Percentiles rank a stretch among this genome's conserved stretches.
Evolutionary conservation across 2,797 vertebrate genomes (phyloP).

Genomic region (Sebastes itinus): DNA sequence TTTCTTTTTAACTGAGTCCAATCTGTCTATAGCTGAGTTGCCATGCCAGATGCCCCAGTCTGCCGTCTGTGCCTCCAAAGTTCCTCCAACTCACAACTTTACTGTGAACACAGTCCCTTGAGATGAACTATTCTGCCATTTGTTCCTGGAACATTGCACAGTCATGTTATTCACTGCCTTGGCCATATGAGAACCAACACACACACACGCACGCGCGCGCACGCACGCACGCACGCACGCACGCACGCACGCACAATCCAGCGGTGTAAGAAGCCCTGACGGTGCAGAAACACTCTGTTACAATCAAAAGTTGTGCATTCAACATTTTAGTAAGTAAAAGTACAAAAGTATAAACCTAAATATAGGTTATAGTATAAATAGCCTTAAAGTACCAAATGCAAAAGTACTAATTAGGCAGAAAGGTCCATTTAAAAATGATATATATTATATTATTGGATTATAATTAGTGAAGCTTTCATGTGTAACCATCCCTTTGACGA

Average conservation of each 20-base stretch:
- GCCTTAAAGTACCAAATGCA: no score
- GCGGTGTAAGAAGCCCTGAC: no score
- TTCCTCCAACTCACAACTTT: conserved; percentile 16
- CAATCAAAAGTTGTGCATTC: not conserved
- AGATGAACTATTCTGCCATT: not conserved
- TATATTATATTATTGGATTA: no score
- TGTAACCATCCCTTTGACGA: not conserved
- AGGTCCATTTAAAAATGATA: no score
- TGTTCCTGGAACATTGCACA: not conserved
- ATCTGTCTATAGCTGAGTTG: conserved; percentile 38
- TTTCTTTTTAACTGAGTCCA: conserved; percentile 35
- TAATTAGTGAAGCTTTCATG: not conserved
- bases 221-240: not conserved
- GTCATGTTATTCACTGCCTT: not conserved
- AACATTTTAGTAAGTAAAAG: not conserved
- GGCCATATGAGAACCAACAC: not conserved
- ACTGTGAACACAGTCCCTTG: not conserved
- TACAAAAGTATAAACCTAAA: no score
- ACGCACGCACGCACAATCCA: not conserved
- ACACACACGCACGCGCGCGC: not conserved
- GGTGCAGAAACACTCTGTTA: no score
- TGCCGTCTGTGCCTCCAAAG: not conserved
- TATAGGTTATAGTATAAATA: no score
- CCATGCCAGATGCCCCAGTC: conserved; percentile 31
- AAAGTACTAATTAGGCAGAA: no score